phyloP scores from a whole-genome alignment of 2,888 invertebrate species.

The Tubulanus polymorphus region DNA sequence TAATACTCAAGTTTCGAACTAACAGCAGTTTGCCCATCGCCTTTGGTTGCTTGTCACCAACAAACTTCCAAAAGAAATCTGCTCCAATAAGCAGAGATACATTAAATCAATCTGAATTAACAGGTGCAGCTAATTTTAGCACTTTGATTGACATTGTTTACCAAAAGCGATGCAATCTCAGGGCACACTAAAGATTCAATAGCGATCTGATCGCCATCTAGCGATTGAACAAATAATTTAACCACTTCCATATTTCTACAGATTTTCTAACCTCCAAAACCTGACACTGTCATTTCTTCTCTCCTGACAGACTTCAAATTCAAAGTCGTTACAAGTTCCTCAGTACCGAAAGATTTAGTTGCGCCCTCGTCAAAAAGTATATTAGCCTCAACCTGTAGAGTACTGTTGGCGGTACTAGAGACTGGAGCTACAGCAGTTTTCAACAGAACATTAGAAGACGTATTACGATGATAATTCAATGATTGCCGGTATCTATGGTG shows the following conservation, averaged over 20 bases:
- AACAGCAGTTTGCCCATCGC: background rate
- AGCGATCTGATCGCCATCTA: constrained; percentile 5
- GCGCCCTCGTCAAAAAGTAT: constrained; percentile 18
- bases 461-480: no score
- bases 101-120: constrained; percentile 3
- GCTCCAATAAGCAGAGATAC: constrained; percentile 8
- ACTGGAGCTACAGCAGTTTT: constrained; percentile 15
- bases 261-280: constrained; percentile 11
- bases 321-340: constrained; percentile 14
- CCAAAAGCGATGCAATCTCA: constrained; percentile 15
- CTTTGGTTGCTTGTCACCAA: constrained; percentile 10
- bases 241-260: constrained; percentile 3
- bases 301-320: constrained; percentile 5
- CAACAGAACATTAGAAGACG: no score
- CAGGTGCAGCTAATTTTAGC: constrained; percentile 14
- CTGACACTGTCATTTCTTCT: constrained; percentile 10
- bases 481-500: no score
- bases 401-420: no score
- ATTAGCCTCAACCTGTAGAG: constrained; percentile 3
- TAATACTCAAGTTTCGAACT: constrained; percentile 12
- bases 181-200: constrained; percentile 17
- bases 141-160: constrained; percentile 6
- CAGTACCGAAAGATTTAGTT: constrained; percentile 14
- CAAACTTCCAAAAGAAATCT: constrained; percentile 6
- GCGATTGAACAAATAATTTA: constrained; percentile 9